Evolutionary conservation across 2,797 vertebrate genomes (phyloP), one percentile per base, ranked within the genome.

Genomic region (Trematomus bernacchii): DNA sequence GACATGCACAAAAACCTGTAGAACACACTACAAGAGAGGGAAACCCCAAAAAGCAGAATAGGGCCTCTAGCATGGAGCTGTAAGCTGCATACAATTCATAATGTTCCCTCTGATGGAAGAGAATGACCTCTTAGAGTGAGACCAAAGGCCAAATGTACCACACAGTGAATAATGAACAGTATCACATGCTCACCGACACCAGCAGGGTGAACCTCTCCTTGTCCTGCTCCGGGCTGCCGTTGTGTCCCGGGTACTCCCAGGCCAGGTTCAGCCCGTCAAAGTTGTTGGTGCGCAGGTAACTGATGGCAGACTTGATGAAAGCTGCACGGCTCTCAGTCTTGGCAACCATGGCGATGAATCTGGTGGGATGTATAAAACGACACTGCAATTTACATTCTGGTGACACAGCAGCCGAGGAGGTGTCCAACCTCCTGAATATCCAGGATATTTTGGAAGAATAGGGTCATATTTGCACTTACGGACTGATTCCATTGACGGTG

Each of bases 211-310:
- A 97, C 58, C 69, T 93, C 78, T 87, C 48, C 74, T 86, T 94
- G 87, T 97, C 96, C 0, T 55, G 9, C 0, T 0, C 0, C 3
- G 93, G 92, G 73, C 96, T 97, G 30, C 95, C 95, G 15, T 94
- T 93, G 7, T 94, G 88, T 68, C 88, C 95, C 1, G 96, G 96
- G 65, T 94, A 97, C 75, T 96, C 88, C 95, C 96, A 97, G 78
- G 89, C 96, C 74, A 97, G 87, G 66, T 97, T 96, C 47, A 97
- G 47, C 0, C 96, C 96, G 6, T 97, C 95, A 62, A 97, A 97
- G 27, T 82, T 76, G 64, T 96, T 84, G 7, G 37, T 61, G 33
- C 95, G 93, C 75, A 97, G 92, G 87, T 89, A 93, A 23, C 18
- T 44, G 64, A 95, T 86, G 10, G 87, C 94, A 0, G 96, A 97